Evolutionary conservation across 1,140 invertebrate species (phyloP), one percentile per base, ranked within the genome.

Genomic region (Chelonus insularis): DNA sequence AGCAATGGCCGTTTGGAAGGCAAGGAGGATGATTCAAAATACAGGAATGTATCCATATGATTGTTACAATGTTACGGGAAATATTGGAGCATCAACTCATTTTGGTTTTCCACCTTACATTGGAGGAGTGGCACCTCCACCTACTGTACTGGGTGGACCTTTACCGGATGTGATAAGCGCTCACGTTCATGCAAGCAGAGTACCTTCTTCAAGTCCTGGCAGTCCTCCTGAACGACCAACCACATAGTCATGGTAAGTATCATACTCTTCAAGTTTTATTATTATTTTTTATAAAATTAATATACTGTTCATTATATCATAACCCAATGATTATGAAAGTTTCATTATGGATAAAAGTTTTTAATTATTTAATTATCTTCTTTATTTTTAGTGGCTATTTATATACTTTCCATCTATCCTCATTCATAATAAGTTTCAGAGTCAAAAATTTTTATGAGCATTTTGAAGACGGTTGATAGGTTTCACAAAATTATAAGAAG

Each of bases 201-300:
- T 70, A 51, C 63, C 68, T 2, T 62, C 68, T 2, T 62, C 69
- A 50, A 70, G 62, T 45, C 59, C 68, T 20, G 68, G 72, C 34
- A 73, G 65, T 47, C 64, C 68, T 62, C 68, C 70, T 3, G 70
- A 73, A 34, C 52, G 66, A 48, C 62, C 67, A 14, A 39, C 71
- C 43, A 69, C 66, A 58, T 72, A 70, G 63, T 66, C 67, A 47
- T 52, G 68, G 75, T 76, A 62, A 74, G 75, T 66, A n/a, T n/a
- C n/a, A n/a, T n/a, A n/a, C n/a, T n/a, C n/a, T n/a, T n/a, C n/a
- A n/a, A n/a, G n/a, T n/a, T n/a, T n/a, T n/a, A n/a, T n/a, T n/a
- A n/a, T n/a, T n/a, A n/a, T n/a, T n/a, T n/a, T n/a, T n/a, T n/a
- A n/a, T n/a, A n/a, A n/a, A n/a, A n/a, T n/a, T n/a, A n/a, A n/a